Base-by-base conservation (phyloP, 1,140 invertebrate species). In the Danaus melanippus region DNA sequence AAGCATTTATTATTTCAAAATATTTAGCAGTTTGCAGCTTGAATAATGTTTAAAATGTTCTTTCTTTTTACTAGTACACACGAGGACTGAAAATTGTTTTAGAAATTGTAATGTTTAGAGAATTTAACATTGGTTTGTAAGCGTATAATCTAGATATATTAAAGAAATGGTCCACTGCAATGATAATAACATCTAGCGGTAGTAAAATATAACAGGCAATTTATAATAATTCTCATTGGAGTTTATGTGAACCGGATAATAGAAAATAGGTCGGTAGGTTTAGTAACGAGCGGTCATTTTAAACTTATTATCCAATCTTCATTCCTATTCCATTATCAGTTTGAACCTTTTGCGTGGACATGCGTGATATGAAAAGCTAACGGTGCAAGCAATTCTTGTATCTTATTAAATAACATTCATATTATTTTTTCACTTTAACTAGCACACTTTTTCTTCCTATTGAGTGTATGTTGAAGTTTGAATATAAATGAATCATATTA, bases 281-380 rank as follows among this genome's bases (percentile, higher is more conserved):
- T 72, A 69, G 71, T 72, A 32, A 32, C 21, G 65, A 67, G 51
- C 55, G 64, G 71, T 68, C 67, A 73, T 74, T 76, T 72, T 71
- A 58, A 61, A 42, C 58, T 49, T 49, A 76, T 79, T 78, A 83
- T 84, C 75, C 71, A 81, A 79, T 81, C 81, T 78, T 71, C 60
- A 69, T 76, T 79, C 64, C 62, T 64, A 60, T 53, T 67, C 56
- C 53, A 79, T 76, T 72, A 77, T 71, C 21, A 32, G 21, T 32
- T 64, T 64, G 65, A 63, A 65, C 62, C 47, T 63, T 46, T 46
- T 50, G 42, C 49, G 63, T 50, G 57, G 55, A 58, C 54, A 69
- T 74, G 80, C 74, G 76, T 84, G 73, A 73, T 68, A 52, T 51
- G 48, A 46, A 59, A 46, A 57, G 60, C 63, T 63, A 42, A 47